Evolutionary conservation across 2,113 vertebrate genomes (phyloP), one percentile per base, ranked within the genome.

Genomic region (Desmodus rotundus): DNA sequence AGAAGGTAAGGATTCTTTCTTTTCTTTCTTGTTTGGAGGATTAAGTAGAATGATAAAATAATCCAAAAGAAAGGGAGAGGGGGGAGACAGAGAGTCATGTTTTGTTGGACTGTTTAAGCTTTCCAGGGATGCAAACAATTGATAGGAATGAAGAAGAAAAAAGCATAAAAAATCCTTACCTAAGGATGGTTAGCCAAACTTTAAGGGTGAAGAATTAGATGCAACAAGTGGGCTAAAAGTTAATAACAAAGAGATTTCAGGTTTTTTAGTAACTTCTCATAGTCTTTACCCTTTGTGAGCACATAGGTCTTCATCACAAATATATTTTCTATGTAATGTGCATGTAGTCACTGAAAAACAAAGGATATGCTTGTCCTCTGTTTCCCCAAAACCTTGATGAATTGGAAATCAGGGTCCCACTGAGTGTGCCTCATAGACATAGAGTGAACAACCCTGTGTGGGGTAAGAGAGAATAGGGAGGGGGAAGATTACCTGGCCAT

Each of bases 31-130:
- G 6, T 82, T 87, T 87, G 20, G n/a, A 63, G 33, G 38, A 47
- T 82, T 88, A 67, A 36, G 17, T 28, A 56, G 45, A 95, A 56
- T 65, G 14, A 67, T 88, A 70, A 86, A 47, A 47, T 58, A 87
- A 72, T 56, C 9, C 28, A 82, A 92, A 33, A 82, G 24, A 2
- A 52, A 80, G 54, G 20, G 4, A 70, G 2, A 4, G 33, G 38
- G 67, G 17, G 41, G 38, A 36, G 5, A 19, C 24, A 58, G 43
- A 12, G 3, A 43, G 3, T 38, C 10, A n/a, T 68, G 33, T 41
- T 92, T 68, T 87, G 16, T 76, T n/a, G 41, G n/a, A 28, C 38
- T 82, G 15, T 56, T 92, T 68, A 76, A 43, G 33, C 65, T 87
- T 81, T 81, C 50, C 3, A 58, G 14, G 16, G 54, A 33, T 54